phyloP scores from a whole-genome alignment of 2,797 vertebrate genomes.

The Podarcis lilfordi region DNA sequence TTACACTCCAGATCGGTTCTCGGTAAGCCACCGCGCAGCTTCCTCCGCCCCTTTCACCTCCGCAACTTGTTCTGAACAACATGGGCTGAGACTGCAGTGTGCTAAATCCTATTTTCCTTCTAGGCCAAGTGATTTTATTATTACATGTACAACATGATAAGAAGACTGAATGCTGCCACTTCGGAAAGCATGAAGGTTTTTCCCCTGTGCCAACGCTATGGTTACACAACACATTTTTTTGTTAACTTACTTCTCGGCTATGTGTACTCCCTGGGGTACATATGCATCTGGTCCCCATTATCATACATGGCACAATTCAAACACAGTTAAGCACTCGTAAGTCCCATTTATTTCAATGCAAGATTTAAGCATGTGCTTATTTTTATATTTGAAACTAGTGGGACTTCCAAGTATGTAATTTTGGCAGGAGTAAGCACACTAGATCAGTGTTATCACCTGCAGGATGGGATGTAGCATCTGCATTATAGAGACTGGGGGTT shows the following conservation, averaged over 20 bases:
- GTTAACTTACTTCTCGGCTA: background rate
- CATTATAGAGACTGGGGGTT: background rate
- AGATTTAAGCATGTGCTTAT: background rate
- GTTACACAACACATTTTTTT: background rate
- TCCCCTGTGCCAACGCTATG: background rate
- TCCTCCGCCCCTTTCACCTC: background rate
- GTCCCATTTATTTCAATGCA: background rate
- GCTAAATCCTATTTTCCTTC: background rate
- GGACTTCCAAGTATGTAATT: background rate
- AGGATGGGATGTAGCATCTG: background rate
- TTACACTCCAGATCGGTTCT: background rate
- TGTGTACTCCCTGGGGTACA: background rate
- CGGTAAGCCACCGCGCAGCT: background rate
- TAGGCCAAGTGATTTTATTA: background rate
- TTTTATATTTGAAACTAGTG: background rate
- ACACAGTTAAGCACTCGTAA: background rate
- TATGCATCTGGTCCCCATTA: background rate
- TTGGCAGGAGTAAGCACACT: background rate
- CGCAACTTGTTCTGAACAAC: background rate
- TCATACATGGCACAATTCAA: background rate
- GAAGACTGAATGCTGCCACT: rapidly evolving
- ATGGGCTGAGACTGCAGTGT: background rate
- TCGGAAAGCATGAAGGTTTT: background rate
- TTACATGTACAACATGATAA: background rate
- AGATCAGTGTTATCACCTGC: background rate